These are phyloP conservation scores for Coturnix japonica DNA, from an alignment of 2,113 vertebrate genomes.

Conservation along the genomic window DNA sequence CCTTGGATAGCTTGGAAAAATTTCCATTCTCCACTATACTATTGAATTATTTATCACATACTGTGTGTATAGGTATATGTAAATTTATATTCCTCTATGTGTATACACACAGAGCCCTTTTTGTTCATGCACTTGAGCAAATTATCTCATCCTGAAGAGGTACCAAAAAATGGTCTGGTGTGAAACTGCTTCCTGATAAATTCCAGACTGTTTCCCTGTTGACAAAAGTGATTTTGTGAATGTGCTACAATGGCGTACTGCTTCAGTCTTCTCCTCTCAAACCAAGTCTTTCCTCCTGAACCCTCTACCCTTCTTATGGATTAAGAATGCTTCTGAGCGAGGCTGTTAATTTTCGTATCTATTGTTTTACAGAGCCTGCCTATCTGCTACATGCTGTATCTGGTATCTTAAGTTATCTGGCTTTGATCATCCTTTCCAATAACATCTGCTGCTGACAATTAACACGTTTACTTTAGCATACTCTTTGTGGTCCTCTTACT, in stretches of 20 bases:
- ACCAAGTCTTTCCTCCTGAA: neutral
- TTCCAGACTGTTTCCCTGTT: neutral
- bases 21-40: too few species aligned
- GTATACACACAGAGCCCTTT: neutral
- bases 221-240: neutral
- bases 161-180: neutral
- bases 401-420: neutral
- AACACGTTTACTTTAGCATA: neutral
- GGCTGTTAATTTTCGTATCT: neutral
- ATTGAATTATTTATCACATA: neutral
- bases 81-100: neutral
- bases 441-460: neutral
- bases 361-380: neutral
- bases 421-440: neutral
- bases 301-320: neutral
- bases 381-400: neutral
- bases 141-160: neutral
- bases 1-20: neutral
- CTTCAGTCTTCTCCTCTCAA: neutral
- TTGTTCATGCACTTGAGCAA: neutral
- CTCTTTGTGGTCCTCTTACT: neutral
- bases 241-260: neutral
- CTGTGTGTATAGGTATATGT: neutral
- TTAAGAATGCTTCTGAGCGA: neutral
- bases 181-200: neutral